Percentiles rank a stretch among this genome's conserved stretches.
phyloP scores from a whole-genome alignment of 2,797 vertebrate genomes.

The Pantherophis alleghaniensis region DNA sequence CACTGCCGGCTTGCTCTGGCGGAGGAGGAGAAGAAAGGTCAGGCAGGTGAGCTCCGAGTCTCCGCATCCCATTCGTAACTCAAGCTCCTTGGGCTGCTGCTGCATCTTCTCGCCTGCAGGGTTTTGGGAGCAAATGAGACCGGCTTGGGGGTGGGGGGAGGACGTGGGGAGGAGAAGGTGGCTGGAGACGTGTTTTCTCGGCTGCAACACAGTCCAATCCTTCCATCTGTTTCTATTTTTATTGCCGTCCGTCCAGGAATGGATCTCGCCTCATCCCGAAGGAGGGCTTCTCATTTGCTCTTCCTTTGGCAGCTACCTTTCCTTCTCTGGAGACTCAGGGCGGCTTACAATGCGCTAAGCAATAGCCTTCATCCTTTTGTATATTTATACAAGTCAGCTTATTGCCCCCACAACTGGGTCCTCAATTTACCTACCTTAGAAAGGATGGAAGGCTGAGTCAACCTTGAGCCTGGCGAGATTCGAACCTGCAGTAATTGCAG shows the following conservation, averaged over 20 bases:
- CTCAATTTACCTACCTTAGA: no score
- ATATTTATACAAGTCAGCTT: no score
- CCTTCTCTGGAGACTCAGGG: no score
- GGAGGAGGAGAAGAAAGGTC: conserved; percentile 1
- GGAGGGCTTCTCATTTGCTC: background rate
- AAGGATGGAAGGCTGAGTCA: no score
- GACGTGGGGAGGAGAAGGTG: background rate
- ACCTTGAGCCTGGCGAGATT: no score
- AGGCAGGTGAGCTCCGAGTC: background rate
- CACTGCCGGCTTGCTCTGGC: background rate
- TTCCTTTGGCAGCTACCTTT: no score
- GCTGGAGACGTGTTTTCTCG: background rate
- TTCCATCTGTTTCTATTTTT: background rate
- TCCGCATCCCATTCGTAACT: background rate
- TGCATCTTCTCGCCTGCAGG: background rate
- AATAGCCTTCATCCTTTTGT: no score
- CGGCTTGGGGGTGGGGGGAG: no score
- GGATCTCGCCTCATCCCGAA: background rate
- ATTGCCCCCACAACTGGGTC: no score
- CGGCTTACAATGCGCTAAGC: no score
- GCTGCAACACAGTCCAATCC: background rate
- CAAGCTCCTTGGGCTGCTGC: background rate
- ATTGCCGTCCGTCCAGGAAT: background rate
- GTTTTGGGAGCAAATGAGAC: background rate
- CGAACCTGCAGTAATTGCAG: no score